Conservation (phyloP, 1,140 invertebrate genomes). For the Ceratosolen fusciceps region DNA sequence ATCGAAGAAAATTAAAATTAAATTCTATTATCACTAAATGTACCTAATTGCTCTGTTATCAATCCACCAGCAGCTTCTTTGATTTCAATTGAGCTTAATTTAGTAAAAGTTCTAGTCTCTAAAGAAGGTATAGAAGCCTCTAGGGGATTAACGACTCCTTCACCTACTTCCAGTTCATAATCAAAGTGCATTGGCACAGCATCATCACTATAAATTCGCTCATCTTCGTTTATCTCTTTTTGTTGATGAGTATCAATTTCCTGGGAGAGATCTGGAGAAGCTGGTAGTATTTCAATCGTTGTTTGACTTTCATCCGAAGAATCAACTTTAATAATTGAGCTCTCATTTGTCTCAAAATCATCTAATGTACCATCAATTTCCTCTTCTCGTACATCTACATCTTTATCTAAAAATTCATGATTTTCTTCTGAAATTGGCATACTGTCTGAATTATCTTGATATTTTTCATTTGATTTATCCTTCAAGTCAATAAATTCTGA, state of each 20-base stretch:
- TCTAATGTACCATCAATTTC: slow-evolving; percentile 42
- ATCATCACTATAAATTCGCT: slow-evolving; percentile 57
- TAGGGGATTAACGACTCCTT: slow-evolving; percentile 52
- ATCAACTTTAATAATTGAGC: slow-evolving; percentile 64
- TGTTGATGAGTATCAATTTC: slow-evolving; percentile 41
- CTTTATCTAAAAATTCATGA: slow-evolving; percentile 27
- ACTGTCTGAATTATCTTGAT: slow-evolving; percentile 39
- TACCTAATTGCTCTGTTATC: slow-evolving; percentile 33
- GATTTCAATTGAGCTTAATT: background rate
- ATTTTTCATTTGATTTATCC: slow-evolving; percentile 37
- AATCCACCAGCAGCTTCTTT: slow-evolving; percentile 10
- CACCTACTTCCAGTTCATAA: slow-evolving; percentile 62
- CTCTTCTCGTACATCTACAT: slow-evolving; percentile 39
- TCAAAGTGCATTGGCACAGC: slow-evolving; percentile 60
- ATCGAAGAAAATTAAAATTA: background rate
- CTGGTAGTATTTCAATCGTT: slow-evolving; percentile 66
- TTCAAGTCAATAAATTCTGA: slow-evolving; percentile 30
- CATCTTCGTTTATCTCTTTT: slow-evolving; percentile 47
- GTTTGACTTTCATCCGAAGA: slow-evolving; percentile 68
- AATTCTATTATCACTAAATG: background rate
- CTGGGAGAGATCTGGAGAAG: slow-evolving; percentile 57
- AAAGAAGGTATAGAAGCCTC: slow-evolving; percentile 51
- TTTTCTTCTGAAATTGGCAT: slow-evolving; percentile 10
- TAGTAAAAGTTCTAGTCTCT: slow-evolving; percentile 18
- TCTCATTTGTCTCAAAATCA: slow-evolving; percentile 45